phyloP scores from a whole-genome alignment of 2,888 invertebrate genomes.

The Aspidiotus destructor region DNA sequence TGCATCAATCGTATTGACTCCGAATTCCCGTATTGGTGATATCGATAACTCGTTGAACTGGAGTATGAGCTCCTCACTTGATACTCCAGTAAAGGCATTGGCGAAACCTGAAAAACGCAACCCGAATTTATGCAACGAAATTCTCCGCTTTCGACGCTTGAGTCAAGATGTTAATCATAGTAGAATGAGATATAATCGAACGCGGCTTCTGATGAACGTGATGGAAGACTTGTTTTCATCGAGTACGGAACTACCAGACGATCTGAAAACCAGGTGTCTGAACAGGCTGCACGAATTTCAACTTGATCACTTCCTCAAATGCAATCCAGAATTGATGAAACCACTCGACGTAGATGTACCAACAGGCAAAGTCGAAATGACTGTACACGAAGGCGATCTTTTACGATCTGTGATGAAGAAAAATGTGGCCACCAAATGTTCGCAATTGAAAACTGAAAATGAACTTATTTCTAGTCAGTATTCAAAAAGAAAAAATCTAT shows the following conservation, averaged over 20 bases:
- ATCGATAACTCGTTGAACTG: constrained; percentile 9
- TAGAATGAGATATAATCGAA: constrained; percentile 6
- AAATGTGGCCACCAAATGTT: background rate
- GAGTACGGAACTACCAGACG: background rate
- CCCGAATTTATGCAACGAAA: constrained; percentile 1
- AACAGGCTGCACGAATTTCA: constrained; percentile 1
- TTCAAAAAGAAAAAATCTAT: background rate
- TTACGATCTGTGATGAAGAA: constrained; percentile 2
- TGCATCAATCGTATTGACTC: constrained; percentile 6
- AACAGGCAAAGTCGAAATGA: constrained; percentile 3
- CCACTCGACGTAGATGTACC: background rate
- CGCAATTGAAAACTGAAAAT: constrained; percentile 7
- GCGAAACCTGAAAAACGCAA: constrained; percentile 8
- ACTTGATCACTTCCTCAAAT: constrained; percentile 1
- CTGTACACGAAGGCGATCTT: constrained; percentile 5
- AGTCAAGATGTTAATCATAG: constrained; percentile 3
- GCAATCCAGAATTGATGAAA: constrained; percentile 1
- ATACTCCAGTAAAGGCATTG: background rate
- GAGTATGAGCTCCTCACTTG: background rate
- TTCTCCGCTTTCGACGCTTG: background rate
- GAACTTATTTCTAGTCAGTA: constrained; percentile 10
- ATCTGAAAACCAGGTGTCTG: constrained; percentile 6
- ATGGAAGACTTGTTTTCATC: constrained; percentile 16
- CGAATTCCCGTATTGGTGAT: background rate
- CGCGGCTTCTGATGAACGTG: constrained; percentile 2